These are phyloP conservation scores for Rhineura floridana DNA, from an alignment of 2,113 vertebrate genomes.

Conservation along the genomic window DNA sequence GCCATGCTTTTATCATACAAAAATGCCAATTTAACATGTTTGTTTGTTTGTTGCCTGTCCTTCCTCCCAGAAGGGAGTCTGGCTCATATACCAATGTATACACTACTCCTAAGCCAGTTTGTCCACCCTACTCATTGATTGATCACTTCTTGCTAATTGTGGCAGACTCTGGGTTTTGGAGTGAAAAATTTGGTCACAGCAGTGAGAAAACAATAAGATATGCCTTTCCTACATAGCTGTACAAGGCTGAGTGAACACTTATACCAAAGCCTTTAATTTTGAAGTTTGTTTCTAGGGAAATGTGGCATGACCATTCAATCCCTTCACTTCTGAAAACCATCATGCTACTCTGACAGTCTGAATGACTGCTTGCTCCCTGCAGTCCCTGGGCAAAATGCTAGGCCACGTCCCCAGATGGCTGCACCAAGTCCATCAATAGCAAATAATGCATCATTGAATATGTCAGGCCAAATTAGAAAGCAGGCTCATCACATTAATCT, in stretches of 20 bases:
- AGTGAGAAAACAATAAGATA: rapidly evolving
- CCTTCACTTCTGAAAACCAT: not conserved
- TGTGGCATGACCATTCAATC: rapidly evolving
- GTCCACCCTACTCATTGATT: rapidly evolving
- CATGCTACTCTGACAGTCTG: rapidly evolving
- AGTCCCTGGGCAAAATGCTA: slow-evolving; percentile 8
- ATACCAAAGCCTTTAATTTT: not conserved
- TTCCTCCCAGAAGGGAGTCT: no score
- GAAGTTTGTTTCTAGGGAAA: rapidly evolving
- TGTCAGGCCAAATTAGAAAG: slow-evolving; percentile 70
- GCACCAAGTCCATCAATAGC: slow-evolving; percentile 21
- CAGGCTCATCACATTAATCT: slow-evolving; percentile 63
- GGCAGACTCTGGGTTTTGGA: not conserved
- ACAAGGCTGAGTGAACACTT: rapidly evolving
- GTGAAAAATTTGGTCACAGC: rapidly evolving
- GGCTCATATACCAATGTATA: rapidly evolving
- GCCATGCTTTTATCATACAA: no score
- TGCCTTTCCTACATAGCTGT: rapidly evolving
- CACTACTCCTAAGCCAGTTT: rapidly evolving
- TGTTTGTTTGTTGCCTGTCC: no score
- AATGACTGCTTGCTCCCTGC: not conserved
- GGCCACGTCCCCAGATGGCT: slow-evolving; percentile 47
- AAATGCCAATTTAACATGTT: rapidly evolving
- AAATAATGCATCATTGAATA: slow-evolving; percentile 59
- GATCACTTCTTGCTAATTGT: rapidly evolving